Evolutionary conservation across 2,113 vertebrate species (phyloP).

Genomic region (Halichoerus grypus): DNA sequence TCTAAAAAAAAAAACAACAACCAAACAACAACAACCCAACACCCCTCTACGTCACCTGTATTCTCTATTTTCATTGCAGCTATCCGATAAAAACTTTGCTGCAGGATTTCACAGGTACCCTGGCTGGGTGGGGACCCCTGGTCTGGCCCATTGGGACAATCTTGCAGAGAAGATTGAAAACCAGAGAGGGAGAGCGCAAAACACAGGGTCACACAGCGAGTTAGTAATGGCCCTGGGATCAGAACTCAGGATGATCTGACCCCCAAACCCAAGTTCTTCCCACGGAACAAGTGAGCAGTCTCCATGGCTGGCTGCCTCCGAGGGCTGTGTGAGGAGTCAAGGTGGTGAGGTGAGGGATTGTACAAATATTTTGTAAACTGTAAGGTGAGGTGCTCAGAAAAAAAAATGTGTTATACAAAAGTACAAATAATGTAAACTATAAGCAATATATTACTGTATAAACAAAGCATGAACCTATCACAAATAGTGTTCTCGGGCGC

Average conservation of each 20-base stretch:
- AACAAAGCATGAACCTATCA: not conserved
- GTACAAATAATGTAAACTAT: constrained; percentile 16
- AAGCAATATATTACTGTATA: not conserved
- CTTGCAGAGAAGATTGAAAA: not conserved
- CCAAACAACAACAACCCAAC: not conserved
- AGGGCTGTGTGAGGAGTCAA: not conserved
- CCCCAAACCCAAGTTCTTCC: not conserved
- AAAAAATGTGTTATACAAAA: not conserved
- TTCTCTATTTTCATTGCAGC: constrained; percentile 31
- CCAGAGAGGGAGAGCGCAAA: not conserved
- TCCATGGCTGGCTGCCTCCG: not conserved
- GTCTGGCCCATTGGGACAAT: not conserved
- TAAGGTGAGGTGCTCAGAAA: not conserved
- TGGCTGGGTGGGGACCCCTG: not conserved
- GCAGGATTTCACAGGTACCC: not conserved
- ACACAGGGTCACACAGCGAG: not conserved
- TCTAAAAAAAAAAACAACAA: not conserved
- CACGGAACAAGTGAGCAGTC: not conserved
- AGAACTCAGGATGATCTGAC: not conserved
- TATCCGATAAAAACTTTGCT: not conserved
- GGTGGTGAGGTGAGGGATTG: not conserved
- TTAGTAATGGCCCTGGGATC: not conserved
- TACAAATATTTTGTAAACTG: not conserved
- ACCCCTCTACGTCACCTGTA: not conserved
- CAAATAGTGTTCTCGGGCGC: not conserved